These are phyloP conservation scores for Goniozus legneri DNA, from an alignment of 1,140 invertebrate species.

Conservation along the genomic window DNA sequence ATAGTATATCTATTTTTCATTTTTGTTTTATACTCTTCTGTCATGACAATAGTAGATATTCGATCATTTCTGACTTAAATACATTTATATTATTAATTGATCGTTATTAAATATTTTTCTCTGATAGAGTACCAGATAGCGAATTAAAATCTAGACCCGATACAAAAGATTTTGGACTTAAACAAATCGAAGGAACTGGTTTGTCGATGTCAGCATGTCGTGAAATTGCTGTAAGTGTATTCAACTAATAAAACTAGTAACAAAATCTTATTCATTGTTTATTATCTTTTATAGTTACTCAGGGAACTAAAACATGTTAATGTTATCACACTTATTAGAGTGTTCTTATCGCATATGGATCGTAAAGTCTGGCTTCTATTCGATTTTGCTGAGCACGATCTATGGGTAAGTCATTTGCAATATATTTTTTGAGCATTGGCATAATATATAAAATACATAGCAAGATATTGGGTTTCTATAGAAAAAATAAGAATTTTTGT, in stretches of 20 bases:
- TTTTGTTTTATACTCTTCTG: too few relatives aligned
- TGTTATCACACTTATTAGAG: conserved; percentile 95
- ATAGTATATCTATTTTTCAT: too few relatives aligned
- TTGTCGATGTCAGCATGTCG: conserved; percentile 99
- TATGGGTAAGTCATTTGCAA: conserved; percentile 72
- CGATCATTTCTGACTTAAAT: not conserved
- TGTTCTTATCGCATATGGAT: conserved; percentile 96
- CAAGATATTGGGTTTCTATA: too few relatives aligned
- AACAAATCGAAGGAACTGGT: conserved; percentile 98
- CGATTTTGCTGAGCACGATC: conserved; percentile 99
- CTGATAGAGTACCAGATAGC: conserved; percentile 46
- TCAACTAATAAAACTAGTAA: conserved; percentile 1
- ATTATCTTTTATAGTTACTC: conserved; percentile 70
- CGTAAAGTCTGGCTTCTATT: conserved; percentile 98
- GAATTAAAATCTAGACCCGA: conserved; percentile 60
- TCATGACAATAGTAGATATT: too few relatives aligned
- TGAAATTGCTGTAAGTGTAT: conserved; percentile 93
- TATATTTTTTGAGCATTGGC: not conserved
- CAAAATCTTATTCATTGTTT: not conserved
- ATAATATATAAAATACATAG: not conserved
- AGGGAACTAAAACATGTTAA: conserved; percentile 97
- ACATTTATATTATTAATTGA: not conserved
- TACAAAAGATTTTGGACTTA: conserved; percentile 92
- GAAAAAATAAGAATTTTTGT: too few relatives aligned
- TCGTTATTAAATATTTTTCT: not conserved